Conservation (phyloP, 2,113 vertebrate species). For the Rhea americana region DNA sequence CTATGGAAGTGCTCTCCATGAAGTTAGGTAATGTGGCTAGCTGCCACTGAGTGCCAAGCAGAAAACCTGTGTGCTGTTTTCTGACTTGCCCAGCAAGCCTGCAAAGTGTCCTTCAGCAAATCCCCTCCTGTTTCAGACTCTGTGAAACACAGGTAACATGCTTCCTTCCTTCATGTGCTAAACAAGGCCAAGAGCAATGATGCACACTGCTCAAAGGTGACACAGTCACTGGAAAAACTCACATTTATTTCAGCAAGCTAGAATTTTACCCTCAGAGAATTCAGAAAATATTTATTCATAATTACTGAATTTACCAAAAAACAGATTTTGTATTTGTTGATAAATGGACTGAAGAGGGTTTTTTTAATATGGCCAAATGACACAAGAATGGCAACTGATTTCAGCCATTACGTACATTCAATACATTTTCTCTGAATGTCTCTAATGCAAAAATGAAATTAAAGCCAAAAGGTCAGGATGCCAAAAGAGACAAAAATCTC, state of each 20-base stretch:
- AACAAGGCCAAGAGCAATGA: background rate
- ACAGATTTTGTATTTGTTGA: background rate
- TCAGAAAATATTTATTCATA: background rate
- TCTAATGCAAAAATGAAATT: background rate
- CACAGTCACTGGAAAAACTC: conserved; percentile 4
- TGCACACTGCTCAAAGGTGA: background rate
- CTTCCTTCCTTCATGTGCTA: background rate
- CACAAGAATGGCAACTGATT: background rate
- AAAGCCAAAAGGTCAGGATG: background rate
- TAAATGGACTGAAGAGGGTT: background rate
- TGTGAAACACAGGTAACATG: background rate
- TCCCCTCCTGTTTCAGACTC: background rate
- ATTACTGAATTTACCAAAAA: background rate
- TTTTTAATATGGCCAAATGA: background rate
- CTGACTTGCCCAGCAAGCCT: conserved; percentile 20
- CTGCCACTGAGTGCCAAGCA: background rate
- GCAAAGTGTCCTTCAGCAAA: background rate
- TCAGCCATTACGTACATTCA: background rate
- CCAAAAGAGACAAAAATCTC: background rate
- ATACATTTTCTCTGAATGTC: background rate
- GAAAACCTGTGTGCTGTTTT: conserved; percentile 10
- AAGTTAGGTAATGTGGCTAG: background rate
- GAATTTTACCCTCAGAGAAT: background rate
- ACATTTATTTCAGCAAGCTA: background rate
- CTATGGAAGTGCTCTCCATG: background rate